A percentile compares a stretch with the other conserved stretches of the same genome.
phyloP scores from a whole-genome alignment of 2,113 vertebrate genomes.

The Phyllopteryx taeniolatus region DNA sequence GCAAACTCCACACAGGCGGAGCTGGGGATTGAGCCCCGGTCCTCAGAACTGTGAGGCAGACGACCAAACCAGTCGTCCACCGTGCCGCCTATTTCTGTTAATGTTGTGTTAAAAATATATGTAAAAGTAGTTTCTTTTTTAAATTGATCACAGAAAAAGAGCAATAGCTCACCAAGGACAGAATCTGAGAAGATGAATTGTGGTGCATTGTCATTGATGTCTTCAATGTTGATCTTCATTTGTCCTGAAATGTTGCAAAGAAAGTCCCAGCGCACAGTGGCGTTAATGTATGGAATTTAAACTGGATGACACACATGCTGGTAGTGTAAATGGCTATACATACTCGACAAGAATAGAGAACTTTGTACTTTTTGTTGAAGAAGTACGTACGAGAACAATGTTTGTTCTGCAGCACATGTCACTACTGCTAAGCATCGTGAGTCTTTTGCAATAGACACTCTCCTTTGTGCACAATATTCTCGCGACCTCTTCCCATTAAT shows the following conservation, averaged over 20 bases:
- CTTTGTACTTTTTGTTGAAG: not conserved
- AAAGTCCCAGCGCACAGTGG: not conserved
- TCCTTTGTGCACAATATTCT: too few relatives aligned
- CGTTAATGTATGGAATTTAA: not conserved
- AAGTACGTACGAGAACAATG: not conserved
- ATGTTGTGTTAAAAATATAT: too few relatives aligned
- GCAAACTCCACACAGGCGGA: too few relatives aligned
- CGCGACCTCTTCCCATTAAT: too few relatives aligned
- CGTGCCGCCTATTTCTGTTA: too few relatives aligned
- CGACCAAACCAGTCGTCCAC: too few relatives aligned
- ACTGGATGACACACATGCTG: not conserved
- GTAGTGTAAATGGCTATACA: not conserved
- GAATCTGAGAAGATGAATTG: constrained; percentile 66
- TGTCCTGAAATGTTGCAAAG: constrained; percentile 42
- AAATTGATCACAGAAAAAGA: not conserved
- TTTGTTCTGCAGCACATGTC: not conserved
- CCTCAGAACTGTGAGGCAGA: too few relatives aligned
- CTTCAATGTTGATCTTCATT: constrained; percentile 79
- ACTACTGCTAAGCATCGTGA: too few relatives aligned
- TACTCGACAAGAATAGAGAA: not conserved
- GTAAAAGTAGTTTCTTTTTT: not conserved
- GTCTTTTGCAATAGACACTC: too few relatives aligned
- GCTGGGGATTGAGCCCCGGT: too few relatives aligned
- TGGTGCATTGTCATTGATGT: constrained; percentile 86
- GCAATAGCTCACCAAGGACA: constrained; percentile 76